Percentiles rank a stretch among this genome's conserved stretches.
phyloP scores from a whole-genome alignment of 2,888 invertebrate genomes.

The Amorpha juglandis region DNA sequence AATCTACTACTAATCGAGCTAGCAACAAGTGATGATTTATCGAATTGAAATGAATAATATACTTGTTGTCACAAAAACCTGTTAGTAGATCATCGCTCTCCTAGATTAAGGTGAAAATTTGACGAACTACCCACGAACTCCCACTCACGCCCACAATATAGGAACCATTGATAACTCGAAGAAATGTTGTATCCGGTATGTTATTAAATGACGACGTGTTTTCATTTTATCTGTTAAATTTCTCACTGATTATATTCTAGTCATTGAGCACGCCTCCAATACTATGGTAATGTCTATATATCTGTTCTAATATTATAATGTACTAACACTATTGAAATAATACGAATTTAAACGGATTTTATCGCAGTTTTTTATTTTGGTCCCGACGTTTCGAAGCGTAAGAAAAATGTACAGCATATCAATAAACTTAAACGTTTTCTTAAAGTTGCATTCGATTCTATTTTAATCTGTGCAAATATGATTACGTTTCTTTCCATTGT shows the following conservation, averaged over 20 bases:
- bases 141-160: constrained; percentile 7
- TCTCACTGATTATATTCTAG: neutral
- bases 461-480: no score
- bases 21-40: no score
- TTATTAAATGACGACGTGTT: neutral
- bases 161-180: neutral
- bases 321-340: no score
- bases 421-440: no score
- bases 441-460: no score
- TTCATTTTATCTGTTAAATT: neutral
- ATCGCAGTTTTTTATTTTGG: no score
- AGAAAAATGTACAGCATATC: no score
- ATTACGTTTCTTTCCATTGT: no score
- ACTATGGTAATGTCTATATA: neutral
- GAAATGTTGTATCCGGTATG: constrained; percentile 12
- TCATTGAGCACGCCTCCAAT: neutral
- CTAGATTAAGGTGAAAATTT: constrained; percentile 11
- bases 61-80: neutral
- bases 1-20: no score
- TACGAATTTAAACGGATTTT: no score
- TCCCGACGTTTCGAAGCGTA: no score
- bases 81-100: neutral
- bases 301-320: no score
- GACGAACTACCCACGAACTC: neutral
- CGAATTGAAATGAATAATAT: neutral